Evolutionary conservation across 37 sponge, comb jelly and placozoan genomes (phyloP), one percentile per base, ranked within the genome.

Genomic region (Beroe ovata): DNA sequence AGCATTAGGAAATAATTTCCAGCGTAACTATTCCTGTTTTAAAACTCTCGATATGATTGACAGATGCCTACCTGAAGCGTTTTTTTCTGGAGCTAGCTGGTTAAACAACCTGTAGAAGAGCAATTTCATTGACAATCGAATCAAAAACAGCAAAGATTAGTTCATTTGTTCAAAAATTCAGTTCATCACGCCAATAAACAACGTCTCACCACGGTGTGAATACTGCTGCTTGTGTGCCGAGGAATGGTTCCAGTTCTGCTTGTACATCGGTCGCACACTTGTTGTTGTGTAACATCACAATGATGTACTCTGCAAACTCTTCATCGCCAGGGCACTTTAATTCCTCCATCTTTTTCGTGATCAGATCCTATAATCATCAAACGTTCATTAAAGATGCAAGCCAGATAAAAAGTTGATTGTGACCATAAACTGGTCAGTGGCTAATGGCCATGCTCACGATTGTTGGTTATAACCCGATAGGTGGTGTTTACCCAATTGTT

Each of bases 251-350:
- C 35, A 66, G 16, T 30, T 66, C 69, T 3, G 69, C 33, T 37
- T 66, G 69, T 34, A 66, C 69, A 29, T 66, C 69, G 14, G 69
- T 37, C 8, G 69, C 69, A 34, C 32, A 34, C 69, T 66, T 66
- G 69, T 66, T 14, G 69, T 66, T 66, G 69, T 66, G 69, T 33
- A 66, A 33, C 69, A 66, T 66, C 16, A 66, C 69, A 33, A 66
- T 66, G 33, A 66, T 66, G 69, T 66, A 66, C 69, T 66, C 69
- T 29, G 69, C 69, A 66, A 66, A 66, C 69, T 66, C 69, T 26
- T 66, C 69, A 16, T 66, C 69, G 1, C 69, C 69, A 2, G 69
- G 69, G 16, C 69, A 66, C 30, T 66, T 66, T 18, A 66, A 33
- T 18, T 66, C 69, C 34, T 66, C 69, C 30, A 66, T 66, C 69